Evolutionary conservation across 2,888 invertebrate genomes (phyloP).

Genomic region (Lasius platythorax): DNA sequence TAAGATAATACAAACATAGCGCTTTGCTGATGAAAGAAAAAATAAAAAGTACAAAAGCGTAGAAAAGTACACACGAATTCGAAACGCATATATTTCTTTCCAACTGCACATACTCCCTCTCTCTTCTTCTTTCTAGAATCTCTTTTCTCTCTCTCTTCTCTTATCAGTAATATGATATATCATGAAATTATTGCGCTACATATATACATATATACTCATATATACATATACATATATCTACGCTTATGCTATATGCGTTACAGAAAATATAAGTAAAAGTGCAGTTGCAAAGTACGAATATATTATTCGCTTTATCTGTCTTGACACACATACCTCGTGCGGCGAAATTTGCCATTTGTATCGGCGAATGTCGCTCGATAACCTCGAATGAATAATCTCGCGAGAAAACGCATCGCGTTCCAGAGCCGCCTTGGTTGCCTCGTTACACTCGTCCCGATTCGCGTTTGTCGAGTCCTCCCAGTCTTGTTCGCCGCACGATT

Average conservation of each 20-base stretch:
- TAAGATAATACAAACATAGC: neutral
- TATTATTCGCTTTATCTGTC: neutral
- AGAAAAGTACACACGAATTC: neutral
- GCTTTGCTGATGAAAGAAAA: neutral
- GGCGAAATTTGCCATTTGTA: neutral
- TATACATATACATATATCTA: neutral
- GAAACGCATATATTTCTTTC: neutral
- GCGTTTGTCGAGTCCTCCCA: slow-evolving; percentile 26
- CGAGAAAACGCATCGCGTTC: neutral
- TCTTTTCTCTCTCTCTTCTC: too few relatives aligned
- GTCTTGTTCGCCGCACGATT: neutral
- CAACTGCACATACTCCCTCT: neutral
- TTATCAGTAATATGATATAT: neutral
- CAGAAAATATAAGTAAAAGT: neutral
- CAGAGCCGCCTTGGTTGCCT: neutral
- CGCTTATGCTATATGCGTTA: neutral
- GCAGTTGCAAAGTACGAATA: neutral
- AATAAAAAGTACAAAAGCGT: neutral
- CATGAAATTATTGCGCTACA: neutral
- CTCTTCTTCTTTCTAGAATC: neutral
- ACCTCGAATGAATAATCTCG: neutral
- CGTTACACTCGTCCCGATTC: neutral
- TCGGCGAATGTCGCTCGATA: slow-evolving; percentile 10
- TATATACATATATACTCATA: too few relatives aligned
- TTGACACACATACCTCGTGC: neutral